phyloP scores from a whole-genome alignment of 2,888 invertebrate genomes.

The Panzeria rudis region DNA sequence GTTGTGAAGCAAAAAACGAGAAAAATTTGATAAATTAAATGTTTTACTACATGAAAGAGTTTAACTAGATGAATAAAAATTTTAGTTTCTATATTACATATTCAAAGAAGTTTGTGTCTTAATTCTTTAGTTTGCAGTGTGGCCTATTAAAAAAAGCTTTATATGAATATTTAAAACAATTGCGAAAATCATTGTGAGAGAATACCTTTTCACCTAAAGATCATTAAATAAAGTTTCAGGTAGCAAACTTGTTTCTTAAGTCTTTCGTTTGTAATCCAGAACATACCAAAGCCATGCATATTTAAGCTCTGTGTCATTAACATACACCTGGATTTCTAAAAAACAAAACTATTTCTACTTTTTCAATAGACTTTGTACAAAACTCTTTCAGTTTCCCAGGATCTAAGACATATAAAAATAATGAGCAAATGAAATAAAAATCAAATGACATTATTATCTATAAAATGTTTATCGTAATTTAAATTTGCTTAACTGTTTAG shows the following conservation, averaged over 20 bases:
- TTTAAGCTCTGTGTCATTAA: neutral
- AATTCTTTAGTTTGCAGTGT: conserved; percentile 10
- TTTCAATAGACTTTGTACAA: neutral
- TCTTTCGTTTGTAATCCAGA: conserved; percentile 25
- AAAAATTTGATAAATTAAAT: neutral
- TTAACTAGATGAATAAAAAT: neutral
- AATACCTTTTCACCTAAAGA: no score
- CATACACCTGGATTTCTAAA: neutral
- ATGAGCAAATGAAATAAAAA: conserved; percentile 46
- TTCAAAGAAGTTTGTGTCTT: conserved; percentile 12
- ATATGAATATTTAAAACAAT: neutral
- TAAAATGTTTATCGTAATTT: conserved; percentile 40
- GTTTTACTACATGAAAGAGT: neutral
- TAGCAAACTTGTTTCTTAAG: conserved; percentile 7
- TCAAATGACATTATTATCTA: conserved; percentile 50
- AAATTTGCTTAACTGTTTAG: conserved; percentile 29
- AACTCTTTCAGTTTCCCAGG: conserved; percentile 34
- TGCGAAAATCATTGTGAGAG: neutral
- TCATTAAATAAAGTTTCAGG: no score
- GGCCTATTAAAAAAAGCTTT: no score
- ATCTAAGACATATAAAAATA: conserved; percentile 34
- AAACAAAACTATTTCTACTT: neutral
- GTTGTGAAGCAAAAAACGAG: neutral
- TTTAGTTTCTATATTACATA: no score
- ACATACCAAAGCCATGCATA: neutral